These are phyloP conservation scores for Drosophila lacertosa DNA, from an alignment of 1,140 invertebrate genomes.

Conservation along the genomic window DNA sequence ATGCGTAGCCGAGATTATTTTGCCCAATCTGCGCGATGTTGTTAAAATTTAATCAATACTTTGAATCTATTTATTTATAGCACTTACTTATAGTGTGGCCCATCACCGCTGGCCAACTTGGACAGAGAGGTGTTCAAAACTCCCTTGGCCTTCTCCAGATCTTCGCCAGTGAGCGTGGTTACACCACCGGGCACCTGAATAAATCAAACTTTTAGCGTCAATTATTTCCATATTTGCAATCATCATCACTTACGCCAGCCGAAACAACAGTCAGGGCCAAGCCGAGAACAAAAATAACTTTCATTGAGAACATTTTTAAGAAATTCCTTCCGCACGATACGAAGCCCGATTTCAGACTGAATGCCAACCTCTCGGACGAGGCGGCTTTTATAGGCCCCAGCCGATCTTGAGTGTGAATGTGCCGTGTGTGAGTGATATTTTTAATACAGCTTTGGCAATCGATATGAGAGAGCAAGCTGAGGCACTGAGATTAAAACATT, in stretches of 20 bases:
- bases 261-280: conserved; percentile 9
- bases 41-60: not conserved
- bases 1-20: conserved; percentile 37
- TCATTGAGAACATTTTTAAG: conserved; percentile 19
- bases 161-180: conserved; percentile 27
- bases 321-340: not conserved
- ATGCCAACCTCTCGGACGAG: not conserved
- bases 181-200: too few species aligned
- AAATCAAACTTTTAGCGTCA: not conserved
- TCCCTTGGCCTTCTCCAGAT: conserved; percentile 31
- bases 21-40: conserved; percentile 27
- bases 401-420: not conserved
- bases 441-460: not conserved
- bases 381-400: conserved; percentile 14
- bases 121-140: conserved; percentile 24
- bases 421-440: not conserved
- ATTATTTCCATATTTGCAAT: not conserved
- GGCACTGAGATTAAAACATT: not conserved
- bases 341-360: conserved; percentile 13
- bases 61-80: not conserved
- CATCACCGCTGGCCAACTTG: conserved; percentile 50
- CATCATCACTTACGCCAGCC: conserved; percentile 11
- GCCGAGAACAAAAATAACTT: conserved; percentile 16
- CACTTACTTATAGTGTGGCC: conserved; percentile 49
- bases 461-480: not conserved